Evolutionary conservation across 1,140 invertebrate genomes (phyloP), one percentile per base, ranked within the genome.

Genomic region (Cyclina sinensis): DNA sequence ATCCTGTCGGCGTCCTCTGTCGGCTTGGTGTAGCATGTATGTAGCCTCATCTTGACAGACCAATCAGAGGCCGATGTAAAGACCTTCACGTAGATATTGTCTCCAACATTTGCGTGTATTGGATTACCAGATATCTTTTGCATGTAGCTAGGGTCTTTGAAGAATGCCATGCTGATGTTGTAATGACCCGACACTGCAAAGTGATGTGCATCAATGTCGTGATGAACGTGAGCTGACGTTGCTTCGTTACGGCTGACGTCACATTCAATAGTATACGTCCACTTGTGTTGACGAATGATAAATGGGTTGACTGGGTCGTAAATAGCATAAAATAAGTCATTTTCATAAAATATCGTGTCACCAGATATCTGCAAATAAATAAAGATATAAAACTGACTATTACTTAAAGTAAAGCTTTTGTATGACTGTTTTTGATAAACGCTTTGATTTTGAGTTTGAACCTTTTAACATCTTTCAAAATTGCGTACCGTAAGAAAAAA

Each of bases 231-330:
- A 9, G 51, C 59, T 39, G 83, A 76, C 73, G 73, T 46, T 39
- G 73, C 59, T 35, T 86, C 70, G 24, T 59, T 59, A 18, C 48
- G 27, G 7, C 12, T 78, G 30, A 76, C 83, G 70, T 86, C 83
- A 54, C 83, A 86, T n/a, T 86, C 65, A n/a, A 86, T 18, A 4
- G 68, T 76, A 16, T 32, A 74, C 21, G 83, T 86, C 68, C 68
- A 86, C n/a, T 74, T 51, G 54, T 86, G 54, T 24, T 51, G 32
- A 39, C 83, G 83, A 0, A 86, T 86, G 0, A 86, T 57, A 51
- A 59, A 76, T 14, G 83, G 68, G 43, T 86, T 74, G 18, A 37
- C 21, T 12, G 73, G 83, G 37, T 86, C 83, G 32, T 43, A 78
- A 16, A 76, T 86, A 16, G 73, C 83, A 43, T 86, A 86, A 27